A percentile compares a stretch with the other conserved stretches of the same genome.
Conservation (phyloP, 2,113 vertebrate genomes). For the Circaetus cinerascens region DNA sequence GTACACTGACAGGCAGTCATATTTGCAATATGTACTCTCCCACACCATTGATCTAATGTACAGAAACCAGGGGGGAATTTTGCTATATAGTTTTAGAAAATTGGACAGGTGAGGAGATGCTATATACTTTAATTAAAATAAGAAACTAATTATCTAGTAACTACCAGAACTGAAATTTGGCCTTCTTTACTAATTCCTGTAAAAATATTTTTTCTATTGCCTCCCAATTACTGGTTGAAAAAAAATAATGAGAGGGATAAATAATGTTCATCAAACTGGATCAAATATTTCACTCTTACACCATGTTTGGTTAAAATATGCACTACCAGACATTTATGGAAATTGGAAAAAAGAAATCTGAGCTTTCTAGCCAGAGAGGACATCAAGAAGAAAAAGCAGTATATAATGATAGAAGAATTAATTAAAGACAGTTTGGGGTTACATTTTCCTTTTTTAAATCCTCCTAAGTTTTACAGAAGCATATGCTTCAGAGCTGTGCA, state of each 20-base stretch:
- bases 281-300: neutral
- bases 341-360: neutral
- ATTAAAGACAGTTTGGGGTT: neutral
- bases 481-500: neutral
- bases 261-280: neutral
- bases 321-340: neutral
- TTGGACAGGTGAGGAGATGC: neutral
- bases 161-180: neutral
- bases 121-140: neutral
- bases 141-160: neutral
- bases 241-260: neutral
- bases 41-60: too few species aligned
- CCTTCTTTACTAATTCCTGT: neutral
- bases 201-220: neutral
- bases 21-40: neutral
- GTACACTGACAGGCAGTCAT: neutral
- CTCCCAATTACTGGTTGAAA: neutral
- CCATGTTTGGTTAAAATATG: neutral
- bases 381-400: neutral
- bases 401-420: neutral
- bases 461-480: neutral
- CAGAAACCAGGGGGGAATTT: neutral
- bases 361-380: neutral
- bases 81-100: neutral
- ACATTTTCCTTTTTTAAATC: neutral